These are phyloP conservation scores for Orthonychiurus folsomi DNA, from an alignment of 2,888 invertebrate species.

Conservation along the genomic window DNA sequence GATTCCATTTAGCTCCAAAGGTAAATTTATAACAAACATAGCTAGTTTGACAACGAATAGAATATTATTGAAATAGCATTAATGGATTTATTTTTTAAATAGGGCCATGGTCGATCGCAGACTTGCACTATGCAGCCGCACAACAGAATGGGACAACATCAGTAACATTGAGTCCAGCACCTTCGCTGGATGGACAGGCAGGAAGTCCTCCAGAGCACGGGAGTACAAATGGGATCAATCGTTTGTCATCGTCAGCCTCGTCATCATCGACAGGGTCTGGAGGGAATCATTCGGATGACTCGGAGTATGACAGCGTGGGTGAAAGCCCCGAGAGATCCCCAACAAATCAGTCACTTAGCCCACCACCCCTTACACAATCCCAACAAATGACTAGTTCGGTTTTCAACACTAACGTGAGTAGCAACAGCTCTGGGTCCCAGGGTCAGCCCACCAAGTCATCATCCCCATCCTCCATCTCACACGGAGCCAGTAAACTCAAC, in stretches of 20 bases:
- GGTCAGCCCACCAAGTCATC: slow-evolving; percentile 29
- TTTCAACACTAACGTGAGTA: slow-evolving; percentile 14
- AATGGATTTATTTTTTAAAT: slow-evolving; percentile 5
- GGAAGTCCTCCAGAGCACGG: slow-evolving; percentile 66
- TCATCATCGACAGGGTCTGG: slow-evolving; percentile 33
- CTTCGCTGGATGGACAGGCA: slow-evolving; percentile 76
- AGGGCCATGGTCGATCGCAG: slow-evolving; percentile 40
- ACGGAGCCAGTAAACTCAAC: slow-evolving; percentile 29
- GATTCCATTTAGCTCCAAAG: slow-evolving; percentile 30
- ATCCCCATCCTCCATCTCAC: slow-evolving; percentile 22
- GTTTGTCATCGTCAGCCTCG: slow-evolving; percentile 33
- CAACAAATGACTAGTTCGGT: slow-evolving; percentile 24
- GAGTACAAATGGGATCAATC: slow-evolving; percentile 29
- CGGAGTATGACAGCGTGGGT: slow-evolving; percentile 45
- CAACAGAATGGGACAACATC: slow-evolving; percentile 47
- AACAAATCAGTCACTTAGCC: slow-evolving; percentile 35
- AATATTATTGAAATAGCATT: too few species aligned
- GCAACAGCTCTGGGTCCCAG: background rate
- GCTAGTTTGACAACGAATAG: background rate
- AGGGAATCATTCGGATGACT: slow-evolving; percentile 38
- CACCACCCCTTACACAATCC: slow-evolving; percentile 30
- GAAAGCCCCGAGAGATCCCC: slow-evolving; percentile 39
- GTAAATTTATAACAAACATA: slow-evolving; percentile 17
- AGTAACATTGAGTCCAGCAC: slow-evolving; percentile 81
- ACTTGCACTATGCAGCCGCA: slow-evolving; percentile 39